A percentile compares a stretch with the other conserved stretches of the same genome.
Evolutionary conservation across 2,888 invertebrate genomes (phyloP).

Genomic region (Litoditis marina): DNA sequence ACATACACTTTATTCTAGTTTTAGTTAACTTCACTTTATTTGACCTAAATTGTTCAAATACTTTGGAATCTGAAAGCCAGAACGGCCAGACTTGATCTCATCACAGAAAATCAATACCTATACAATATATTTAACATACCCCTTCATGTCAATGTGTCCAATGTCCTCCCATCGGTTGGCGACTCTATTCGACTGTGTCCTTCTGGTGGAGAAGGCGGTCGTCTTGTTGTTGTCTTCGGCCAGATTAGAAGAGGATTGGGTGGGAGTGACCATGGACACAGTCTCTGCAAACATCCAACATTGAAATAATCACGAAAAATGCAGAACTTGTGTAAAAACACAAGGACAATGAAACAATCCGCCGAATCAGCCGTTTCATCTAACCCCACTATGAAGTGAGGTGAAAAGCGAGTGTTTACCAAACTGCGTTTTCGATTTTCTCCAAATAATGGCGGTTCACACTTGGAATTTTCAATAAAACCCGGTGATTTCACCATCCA

Average conservation of each 20-base stretch:
- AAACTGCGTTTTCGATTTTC: too few relatives aligned
- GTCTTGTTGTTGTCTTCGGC: conserved; percentile 70
- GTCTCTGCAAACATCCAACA: too few relatives aligned
- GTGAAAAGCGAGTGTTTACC: too few relatives aligned
- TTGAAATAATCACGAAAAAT: too few relatives aligned
- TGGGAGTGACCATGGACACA: not conserved
- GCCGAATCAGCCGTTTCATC: too few relatives aligned
- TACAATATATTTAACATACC: conserved; percentile 22
- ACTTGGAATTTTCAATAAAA: too few relatives aligned
- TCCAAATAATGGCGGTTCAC: too few relatives aligned
- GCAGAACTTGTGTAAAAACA: too few relatives aligned
- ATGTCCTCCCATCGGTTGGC: conserved; percentile 52
- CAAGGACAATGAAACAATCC: too few relatives aligned
- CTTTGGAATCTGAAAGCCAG: not conserved
- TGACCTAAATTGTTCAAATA: not conserved
- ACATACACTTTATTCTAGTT: too few relatives aligned
- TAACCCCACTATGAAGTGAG: not conserved
- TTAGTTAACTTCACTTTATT: not conserved
- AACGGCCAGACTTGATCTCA: not conserved
- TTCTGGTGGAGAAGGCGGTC: conserved; percentile 85
- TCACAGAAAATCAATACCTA: not conserved
- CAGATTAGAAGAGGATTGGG: conserved; percentile 11
- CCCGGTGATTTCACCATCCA: too few relatives aligned
- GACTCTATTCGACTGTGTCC: conserved; percentile 47
- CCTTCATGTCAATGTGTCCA: conserved; percentile 57